Evolutionary conservation across 2,888 invertebrate genomes (phyloP), one percentile per base, ranked within the genome.

Genomic region (Thymelicus sylvestris): DNA sequence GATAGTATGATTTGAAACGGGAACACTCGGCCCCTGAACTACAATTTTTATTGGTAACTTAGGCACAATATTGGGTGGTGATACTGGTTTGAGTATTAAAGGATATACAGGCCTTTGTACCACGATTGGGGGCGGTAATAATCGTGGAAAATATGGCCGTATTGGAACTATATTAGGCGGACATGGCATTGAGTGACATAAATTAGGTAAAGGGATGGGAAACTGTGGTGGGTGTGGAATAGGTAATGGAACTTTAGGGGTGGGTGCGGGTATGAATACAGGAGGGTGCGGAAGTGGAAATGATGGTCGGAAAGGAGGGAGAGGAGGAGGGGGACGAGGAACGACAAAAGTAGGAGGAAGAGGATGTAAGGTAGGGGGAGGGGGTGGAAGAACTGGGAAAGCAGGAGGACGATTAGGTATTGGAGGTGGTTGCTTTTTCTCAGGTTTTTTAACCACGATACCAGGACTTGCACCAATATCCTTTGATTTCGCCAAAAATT

Each of bases 21-120:
- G 15, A 13, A 52, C 31, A 61, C 8, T 19, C 24, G 57, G 41
- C 0, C 13, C 41, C 59, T 66, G 44, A 62, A 61, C 31, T 38
- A 39, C 13, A 47, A 66, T 55, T 62, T 60, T 6, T 68, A 39
- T n/a, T 60, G 79, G 76, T 19, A 75, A 19, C 65, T 77, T 71
- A 0, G 76, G 78, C 67, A 77, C 57, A 62, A 71, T 31, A 52
- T 77, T 50, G 24, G 71, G 67, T 24, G 73, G 74, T 8, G 74
- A 66, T 60, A 68, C 62, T n/a, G 77, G 73, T 48, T 73, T 63
- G 41, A 77, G 76, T 12, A 76, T 68, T 6, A 74, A 69, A 52
- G n/a, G 48, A n/a, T 48, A 48, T 48, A 69, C 8, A 24, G 62
- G 62, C 41, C 38, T 63, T 15, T 63, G 15, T 7, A 57, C 6